Percentiles rank a stretch among this genome's conserved stretches.
These are phyloP conservation scores for Hipposideros larvatus DNA, from an alignment of 2,797 vertebrate genomes.

Conservation along the genomic window DNA sequence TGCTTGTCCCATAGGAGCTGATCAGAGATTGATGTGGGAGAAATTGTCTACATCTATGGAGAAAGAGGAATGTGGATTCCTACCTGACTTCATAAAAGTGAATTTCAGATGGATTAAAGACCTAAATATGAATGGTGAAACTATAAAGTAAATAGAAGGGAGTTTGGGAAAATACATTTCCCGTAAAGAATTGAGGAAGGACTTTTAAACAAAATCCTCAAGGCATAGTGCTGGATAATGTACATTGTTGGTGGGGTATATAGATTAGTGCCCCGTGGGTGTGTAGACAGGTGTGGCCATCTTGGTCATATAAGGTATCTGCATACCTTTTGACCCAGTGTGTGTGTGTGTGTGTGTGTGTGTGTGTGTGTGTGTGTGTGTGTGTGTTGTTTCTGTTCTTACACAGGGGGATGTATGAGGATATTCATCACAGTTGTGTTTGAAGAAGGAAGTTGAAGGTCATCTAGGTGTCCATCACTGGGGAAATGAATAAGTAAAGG, in stretches of 20 bases:
- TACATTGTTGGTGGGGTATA: not conserved
- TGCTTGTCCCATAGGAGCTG: not conserved
- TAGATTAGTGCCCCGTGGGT: not conserved
- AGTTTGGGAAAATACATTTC: not conserved
- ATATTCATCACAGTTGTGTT: not conserved
- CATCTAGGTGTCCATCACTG: not conserved
- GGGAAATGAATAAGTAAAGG: not conserved
- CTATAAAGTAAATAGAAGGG: conserved; percentile 38
- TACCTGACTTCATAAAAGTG: not conserved
- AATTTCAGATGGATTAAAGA: not conserved
- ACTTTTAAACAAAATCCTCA: conserved; percentile 1
- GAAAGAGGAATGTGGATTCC: not conserved
- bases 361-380: not conserved
- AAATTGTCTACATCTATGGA: not conserved
- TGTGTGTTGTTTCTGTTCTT: not conserved
- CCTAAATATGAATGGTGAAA: not conserved
- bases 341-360: not conserved
- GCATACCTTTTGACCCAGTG: not conserved
- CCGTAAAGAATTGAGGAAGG: not conserved
- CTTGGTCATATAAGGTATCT: not conserved
- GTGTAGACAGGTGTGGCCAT: not conserved
- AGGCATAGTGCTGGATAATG: not conserved
- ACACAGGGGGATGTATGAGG: not conserved
- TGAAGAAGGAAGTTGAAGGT: not conserved
- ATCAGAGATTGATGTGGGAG: not conserved